phyloP scores from a whole-genome alignment of 1,140 invertebrate species.

The Paralvinella palmiformis region DNA sequence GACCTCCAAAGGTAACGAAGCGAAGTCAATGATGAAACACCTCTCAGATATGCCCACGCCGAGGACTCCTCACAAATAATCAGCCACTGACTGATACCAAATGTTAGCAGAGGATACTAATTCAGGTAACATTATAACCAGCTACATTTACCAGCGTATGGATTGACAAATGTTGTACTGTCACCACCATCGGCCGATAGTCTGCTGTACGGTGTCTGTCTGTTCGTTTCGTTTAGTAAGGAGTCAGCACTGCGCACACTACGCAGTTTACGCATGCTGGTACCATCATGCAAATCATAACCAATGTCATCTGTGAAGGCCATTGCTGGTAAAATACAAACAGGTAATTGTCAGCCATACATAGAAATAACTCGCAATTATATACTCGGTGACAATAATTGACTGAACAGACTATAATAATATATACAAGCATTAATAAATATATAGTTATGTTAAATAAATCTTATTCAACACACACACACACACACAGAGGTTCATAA shows the following conservation, averaged over 20 bases:
- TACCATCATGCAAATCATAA: neutral
- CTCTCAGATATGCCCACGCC: neutral
- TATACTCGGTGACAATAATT: neutral
- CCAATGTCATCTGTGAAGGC: neutral
- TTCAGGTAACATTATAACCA: neutral
- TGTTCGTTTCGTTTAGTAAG: conserved; percentile 5
- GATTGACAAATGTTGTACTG: neutral
- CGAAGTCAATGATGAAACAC: no score
- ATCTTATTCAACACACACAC: no score
- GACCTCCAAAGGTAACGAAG: no score
- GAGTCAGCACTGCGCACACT: conserved; percentile 6
- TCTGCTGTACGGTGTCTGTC: neutral
- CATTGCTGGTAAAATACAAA: neutral
- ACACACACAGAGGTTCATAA: no score
- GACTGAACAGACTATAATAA: neutral
- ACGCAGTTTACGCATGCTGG: conserved; percentile 6
- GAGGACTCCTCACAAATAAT: neutral
- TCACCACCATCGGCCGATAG: neutral
- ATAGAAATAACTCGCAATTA: neutral
- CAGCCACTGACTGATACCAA: neutral
- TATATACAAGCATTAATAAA: neutral
- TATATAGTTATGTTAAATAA: neutral
- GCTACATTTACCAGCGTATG: neutral
- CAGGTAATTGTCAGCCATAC: neutral
- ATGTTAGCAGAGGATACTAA: neutral